Conservation (phyloP, 2,797 vertebrate genomes). For the Molossus alvarezi region DNA sequence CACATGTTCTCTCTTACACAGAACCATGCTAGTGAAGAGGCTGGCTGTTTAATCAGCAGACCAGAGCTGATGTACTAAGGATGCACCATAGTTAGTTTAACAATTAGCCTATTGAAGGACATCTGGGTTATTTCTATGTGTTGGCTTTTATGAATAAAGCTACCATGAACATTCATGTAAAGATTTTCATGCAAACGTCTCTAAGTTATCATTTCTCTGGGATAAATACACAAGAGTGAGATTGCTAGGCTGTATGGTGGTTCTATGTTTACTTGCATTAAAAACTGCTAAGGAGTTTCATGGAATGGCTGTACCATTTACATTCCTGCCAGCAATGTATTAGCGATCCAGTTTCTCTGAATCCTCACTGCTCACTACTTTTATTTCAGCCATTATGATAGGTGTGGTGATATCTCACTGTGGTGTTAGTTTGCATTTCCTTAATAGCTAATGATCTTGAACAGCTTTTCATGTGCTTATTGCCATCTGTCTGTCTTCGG, state of each 20-base stretch:
- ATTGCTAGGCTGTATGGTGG: not conserved
- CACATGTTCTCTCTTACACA: not conserved
- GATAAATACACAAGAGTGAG: not conserved
- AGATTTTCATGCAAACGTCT: not conserved
- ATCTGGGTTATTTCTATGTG: not conserved
- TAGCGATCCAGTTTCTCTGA: not conserved
- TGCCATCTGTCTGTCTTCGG: not conserved
- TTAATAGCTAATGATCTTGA: slow-evolving; percentile 29
- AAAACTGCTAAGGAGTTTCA: not conserved
- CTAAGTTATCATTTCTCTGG: slow-evolving; percentile 22
- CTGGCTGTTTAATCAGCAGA: not conserved
- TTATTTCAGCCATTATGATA: not conserved
- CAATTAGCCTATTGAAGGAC: not conserved
- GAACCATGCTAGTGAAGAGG: not conserved
- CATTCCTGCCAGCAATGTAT: not conserved
- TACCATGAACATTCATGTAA: not conserved
- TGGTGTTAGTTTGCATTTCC: slow-evolving; percentile 56
- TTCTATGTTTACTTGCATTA: not conserved
- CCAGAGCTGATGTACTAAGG: not conserved
- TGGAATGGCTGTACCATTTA: not conserved
- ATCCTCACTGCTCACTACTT: not conserved
- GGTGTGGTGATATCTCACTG: not conserved
- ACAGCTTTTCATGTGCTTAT: slow-evolving; percentile 8
- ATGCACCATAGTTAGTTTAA: not conserved
- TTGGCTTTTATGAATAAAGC: not conserved